Conservation (phyloP, 2,797 vertebrate genomes). For the Esox lucius region DNA sequence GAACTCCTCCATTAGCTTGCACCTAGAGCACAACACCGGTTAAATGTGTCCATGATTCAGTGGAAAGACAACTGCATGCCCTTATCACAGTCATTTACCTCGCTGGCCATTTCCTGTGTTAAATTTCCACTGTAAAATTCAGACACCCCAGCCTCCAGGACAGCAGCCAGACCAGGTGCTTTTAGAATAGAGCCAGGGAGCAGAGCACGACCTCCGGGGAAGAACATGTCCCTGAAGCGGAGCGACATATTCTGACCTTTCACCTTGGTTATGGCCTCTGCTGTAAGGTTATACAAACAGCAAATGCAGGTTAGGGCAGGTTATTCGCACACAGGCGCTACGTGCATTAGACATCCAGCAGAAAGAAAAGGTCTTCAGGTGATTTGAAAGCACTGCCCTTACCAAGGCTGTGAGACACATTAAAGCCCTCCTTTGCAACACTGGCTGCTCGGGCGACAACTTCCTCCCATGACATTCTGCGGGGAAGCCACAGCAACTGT, state of each 20-base stretch:
- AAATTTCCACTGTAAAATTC: constrained; percentile 82
- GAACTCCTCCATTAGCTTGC: constrained; percentile 75
- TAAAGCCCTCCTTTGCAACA: constrained; percentile 83
- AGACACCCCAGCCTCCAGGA: constrained; percentile 72
- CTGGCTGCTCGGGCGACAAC: constrained; percentile 72
- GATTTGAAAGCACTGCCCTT: constrained; percentile 44
- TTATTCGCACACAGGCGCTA: neutral
- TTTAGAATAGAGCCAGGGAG: constrained; percentile 70
- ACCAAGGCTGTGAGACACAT: constrained; percentile 84
- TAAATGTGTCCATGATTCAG: neutral
- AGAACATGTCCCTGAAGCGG: constrained; percentile 76
- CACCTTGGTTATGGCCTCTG: constrained; percentile 75
- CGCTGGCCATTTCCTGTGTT: constrained; percentile 81
- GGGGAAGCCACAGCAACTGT: constrained; percentile 20
- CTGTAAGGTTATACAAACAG: constrained; percentile 53
- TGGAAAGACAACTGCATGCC: neutral
- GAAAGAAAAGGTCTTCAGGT: neutral
- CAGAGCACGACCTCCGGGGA: constrained; percentile 71
- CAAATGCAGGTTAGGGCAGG: too few relatives aligned
- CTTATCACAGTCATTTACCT: constrained; percentile 64
- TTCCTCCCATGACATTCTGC: constrained; percentile 81
- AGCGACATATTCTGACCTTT: constrained; percentile 70
- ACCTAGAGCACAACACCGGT: constrained; percentile 62
- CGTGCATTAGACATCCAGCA: neutral
- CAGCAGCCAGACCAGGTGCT: constrained; percentile 70